Base-by-base conservation (phyloP, 1,140 invertebrate species). In the Brachionus paranguensis region DNA sequence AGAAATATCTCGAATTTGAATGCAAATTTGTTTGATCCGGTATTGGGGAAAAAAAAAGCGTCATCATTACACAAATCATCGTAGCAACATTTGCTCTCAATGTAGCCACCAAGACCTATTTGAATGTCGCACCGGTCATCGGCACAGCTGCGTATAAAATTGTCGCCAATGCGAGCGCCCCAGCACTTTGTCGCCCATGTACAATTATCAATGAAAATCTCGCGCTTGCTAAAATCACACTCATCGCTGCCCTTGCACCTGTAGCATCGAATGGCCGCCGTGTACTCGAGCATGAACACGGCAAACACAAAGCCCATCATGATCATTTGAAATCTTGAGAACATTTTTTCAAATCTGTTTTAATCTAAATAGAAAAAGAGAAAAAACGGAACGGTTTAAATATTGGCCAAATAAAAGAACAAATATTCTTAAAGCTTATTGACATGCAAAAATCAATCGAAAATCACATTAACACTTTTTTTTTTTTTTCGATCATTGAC, bases 21-120 rank as follows among this genome's bases (percentile, higher is more conserved):
- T 10, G 72, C 43, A 50, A 50, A 76, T n/a, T 76, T 76, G 11
- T 76, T 76, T 5, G 20, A n/a, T 27, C 72, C 72, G 7, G 72
- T 50, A 29, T 81, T 81, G 29, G 78, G 78, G 47, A 64, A 81
- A 29, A 81, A 81, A 24, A 81, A 81, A 12, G 41, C 45, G 41
- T 81, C 78, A 64, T 64, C 29, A 45, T 81, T 81, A 11, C 78
- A 81, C 43, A 81, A 68, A 45, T 81, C 78, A 45, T 60, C 43
- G 24, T 81, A 81, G 78, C 78, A 81, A 20, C 78, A 81, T 43
- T 81, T 81, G 41, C 78, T 81, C 78, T 81, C 78, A 33, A 81
- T 81, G 41, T 81, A 81, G 14, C 53, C 53, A 68, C 78, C 78
- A 27, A 81, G 43, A 11, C 78, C 78, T 17, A 81, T 41, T 68